Evolutionary conservation across 1,140 invertebrate species (phyloP), one percentile per base, ranked within the genome.

Genomic region (Magallana angulata): DNA sequence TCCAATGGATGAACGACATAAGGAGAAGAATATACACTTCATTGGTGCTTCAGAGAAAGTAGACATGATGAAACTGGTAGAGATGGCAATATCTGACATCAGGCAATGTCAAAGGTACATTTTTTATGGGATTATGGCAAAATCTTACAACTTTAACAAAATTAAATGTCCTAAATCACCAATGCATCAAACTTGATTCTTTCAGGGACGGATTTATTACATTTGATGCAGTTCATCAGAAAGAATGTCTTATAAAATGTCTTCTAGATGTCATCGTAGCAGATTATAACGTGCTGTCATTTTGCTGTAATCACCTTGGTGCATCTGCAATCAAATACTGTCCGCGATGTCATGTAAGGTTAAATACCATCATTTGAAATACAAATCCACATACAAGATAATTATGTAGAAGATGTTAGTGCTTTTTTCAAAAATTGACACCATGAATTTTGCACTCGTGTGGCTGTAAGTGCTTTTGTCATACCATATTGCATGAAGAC

Each of bases 41-140:
- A 59, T 84, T 59, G 82, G 82, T 9, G 81, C 81, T 36, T 82
- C 81, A 82, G 81, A 82, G 57, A 82, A 82, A 56, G 57, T 57
- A 82, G 82, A 84, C 0, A 84, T 84, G 16, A 84, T 84, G 82
- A 57, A 84, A 58, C 18, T 84, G 18, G 57, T 24, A 18, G 58
- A 59, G 58, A 14, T 36, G 14, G 82, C 58, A 1, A 24, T 59
- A 58, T 56, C 57, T 59, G 82, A 84, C 30, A 60, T 84, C 6
- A 62, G 16, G 59, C 12, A 59, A n/a, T 24, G 18, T 16, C 12
- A 84, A 59, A 84, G 11, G 82, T 84, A 84, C 36, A 76, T 24
- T 6, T 24, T 24, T 76, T 11, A 76, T 76, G 36, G 11, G 36
- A 4, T 24, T 24, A 36, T 24, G 9, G 11, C n/a, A 76, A 76